phyloP scores from a whole-genome alignment of 2,797 vertebrate genomes.

The Morelia viridis region DNA sequence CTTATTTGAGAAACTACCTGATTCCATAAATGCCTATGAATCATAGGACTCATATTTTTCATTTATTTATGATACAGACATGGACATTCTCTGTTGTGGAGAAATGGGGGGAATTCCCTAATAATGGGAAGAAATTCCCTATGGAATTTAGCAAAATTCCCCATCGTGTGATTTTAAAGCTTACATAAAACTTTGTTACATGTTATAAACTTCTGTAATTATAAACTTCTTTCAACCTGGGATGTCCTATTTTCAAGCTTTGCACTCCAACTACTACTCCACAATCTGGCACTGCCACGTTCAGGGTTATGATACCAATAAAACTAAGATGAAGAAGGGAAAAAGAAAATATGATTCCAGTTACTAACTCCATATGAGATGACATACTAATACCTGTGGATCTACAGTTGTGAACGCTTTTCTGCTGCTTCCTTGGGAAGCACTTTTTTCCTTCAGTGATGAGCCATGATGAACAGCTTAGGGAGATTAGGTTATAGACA shows the following conservation, averaged over 20 bases:
- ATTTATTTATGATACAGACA: background rate
- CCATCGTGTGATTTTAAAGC: background rate
- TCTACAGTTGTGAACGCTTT: conserved; percentile 20
- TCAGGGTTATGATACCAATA: conserved; percentile 6
- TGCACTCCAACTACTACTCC: background rate
- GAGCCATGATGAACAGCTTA: conserved; percentile 33
- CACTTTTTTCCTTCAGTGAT: conserved; percentile 41
- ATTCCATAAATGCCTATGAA: background rate
- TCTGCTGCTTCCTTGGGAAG: conserved; percentile 31
- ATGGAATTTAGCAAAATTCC: background rate
- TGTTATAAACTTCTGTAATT: too few species aligned
- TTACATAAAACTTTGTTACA: background rate
- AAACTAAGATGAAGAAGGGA: conserved; percentile 25
- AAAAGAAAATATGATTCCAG: conserved; percentile 29
- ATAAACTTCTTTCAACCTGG: background rate
- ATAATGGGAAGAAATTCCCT: background rate
- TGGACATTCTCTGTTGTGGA: background rate
- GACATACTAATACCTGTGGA: conserved; percentile 16
- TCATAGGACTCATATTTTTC: background rate
- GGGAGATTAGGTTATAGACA: conserved; percentile 38
- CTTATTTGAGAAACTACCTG: background rate
- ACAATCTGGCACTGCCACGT: background rate
- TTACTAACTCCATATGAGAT: conserved; percentile 29
- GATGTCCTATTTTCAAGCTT: background rate
- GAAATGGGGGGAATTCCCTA: too few species aligned